Base-by-base conservation (phyloP, 2,113 vertebrate genomes). In the Agelaius tricolor region DNA sequence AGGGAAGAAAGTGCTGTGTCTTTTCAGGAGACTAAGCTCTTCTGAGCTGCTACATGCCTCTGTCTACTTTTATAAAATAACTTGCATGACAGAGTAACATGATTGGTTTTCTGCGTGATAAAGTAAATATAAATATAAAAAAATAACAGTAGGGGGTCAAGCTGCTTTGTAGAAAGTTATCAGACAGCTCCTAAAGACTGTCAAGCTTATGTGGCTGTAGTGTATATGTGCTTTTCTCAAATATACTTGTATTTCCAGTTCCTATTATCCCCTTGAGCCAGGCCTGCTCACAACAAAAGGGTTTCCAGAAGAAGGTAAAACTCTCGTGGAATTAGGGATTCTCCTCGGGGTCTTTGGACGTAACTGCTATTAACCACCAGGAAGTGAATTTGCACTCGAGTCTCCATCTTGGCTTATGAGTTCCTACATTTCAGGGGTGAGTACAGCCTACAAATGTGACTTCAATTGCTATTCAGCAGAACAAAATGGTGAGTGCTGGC, bases 141-240 rank as follows among this genome's bases (percentile, higher is more conserved):
- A 96, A 88, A 86, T 63, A 96, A 88, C 88, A 90, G 84, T 31
- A 74, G 75, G 65, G 78, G 79, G 82, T 95, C 63, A 76, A 88
- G 79, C 65, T 86, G 59, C 82, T 93, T 89, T 80, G 82, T 84
- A 95, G 76, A 86, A 94, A 93, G 78, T 93, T 91, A 96, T 82
- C 82, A 91, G 63, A 71, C 75, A 86, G 79, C 78, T 95, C 89
- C 90, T 94, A 58, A 95, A 93, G 63, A 86, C 23, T 67, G 79
- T 67, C 82, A 86, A 15, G 79, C 68, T 85, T 83, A 58, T 18
- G 33, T 27, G 59, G 47, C 75, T 63, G 51, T 31, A 76, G 67
- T 4, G 11, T 79, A 30, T 28, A 59, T 2, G 52, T 28, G 43
- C 49, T 67, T 77, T 90, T 93, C 79, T 83, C 66, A 86, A 51